Evolutionary conservation across 2,113 vertebrate species (phyloP), one percentile per base, ranked within the genome.

Genomic region (Sturnus vulgaris): DNA sequence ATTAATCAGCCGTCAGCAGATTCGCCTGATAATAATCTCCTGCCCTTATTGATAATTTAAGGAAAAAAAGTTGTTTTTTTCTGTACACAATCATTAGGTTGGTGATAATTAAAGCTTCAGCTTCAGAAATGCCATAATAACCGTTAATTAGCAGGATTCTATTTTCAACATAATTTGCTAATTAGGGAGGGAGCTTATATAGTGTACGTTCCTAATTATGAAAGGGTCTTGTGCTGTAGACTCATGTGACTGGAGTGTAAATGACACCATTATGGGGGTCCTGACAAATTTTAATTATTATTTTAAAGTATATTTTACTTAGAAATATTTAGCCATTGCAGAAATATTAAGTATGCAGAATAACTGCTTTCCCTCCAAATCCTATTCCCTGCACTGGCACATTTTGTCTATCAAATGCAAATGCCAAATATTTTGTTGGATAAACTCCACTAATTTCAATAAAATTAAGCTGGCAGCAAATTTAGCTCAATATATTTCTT

Each of bases 51-150:
- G 98, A 98, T 98, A 98, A 98, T 98, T 98, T 98, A 95, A 97
- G 97, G 79, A 40, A 96, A 97, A 97, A 94, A 92, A 76, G 42
- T 93, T 95, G 80, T 44, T 95, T 96, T 95, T 93, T 96, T 97
- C 97, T 96, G 94, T 98, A 98, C 97, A 98, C 98, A 98, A 96
- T 99, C 98, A 98, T 98, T 98, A 98, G 97, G 98, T 98, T 98
- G 98, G 98, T 98, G 98, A 99, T 99, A 99, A 99, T 99, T 99
- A 99, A 99, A 99, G 98, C 98, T 97, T 98, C 98, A 98, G 98
- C 98, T 99, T 99, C 98, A 99, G 99, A 99, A 99, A 99, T 99
- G 99, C 98, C 98, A 98, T 99, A 99, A 99, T 99, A 99, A 99
- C 98, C 86, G 98, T 99, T 99, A 99, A 99, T 99, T 99, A 99